Evolutionary conservation across 2,113 vertebrate genomes (phyloP), one percentile per base, ranked within the genome.

Genomic region (Rhegmatorhina hoffmannsi): DNA sequence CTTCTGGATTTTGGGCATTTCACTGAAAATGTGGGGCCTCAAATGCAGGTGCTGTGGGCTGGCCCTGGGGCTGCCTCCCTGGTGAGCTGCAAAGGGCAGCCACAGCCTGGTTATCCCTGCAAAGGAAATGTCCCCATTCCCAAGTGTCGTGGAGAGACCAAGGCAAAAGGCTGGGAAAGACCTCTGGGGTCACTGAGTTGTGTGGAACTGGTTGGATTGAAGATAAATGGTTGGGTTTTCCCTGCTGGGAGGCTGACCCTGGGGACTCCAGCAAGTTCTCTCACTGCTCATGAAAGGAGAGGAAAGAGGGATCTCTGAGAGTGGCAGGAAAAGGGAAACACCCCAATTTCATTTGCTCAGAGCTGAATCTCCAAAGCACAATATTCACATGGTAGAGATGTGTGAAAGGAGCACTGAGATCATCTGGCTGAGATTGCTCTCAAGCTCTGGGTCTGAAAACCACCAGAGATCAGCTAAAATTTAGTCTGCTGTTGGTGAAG

Each of bases 81-180:
- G 24, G n/a, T 5, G 0, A 0, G 6, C 46, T 73, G 80, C 47
- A 40, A 34, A 58, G 29, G n/a, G 55, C 34, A 83, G 7, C 43
- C 16, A 3, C 56, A 29, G n/a, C 20, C 40, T 34, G 40, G 7
- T 40, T 46, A 4, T 21, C 58, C 46, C 7, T 1, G 11, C 60
- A 23, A 84, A 10, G n/a, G 12, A 9, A 40, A n/a, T 2, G 6
- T 62, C 72, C 12, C 43, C 47, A 2, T 20, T 38, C n/a, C 52
- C 0, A 2, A 10, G 60, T 3, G 5, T 16, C 15, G 0, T 2
- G 36, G 60, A 34, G 34, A 49, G 9, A 2, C 12, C 60, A 5
- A 23, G 21, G 25, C 1, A 43, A 47, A 43, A 14, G 33, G 33
- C 5, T 10, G 38, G 55, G 4, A 2, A 5, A 15, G 63, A 34